Percentiles rank a stretch among this genome's conserved stretches.
Evolutionary conservation across 1,140 invertebrate species (phyloP).

Genomic region (Drosophila grimshawi): DNA sequence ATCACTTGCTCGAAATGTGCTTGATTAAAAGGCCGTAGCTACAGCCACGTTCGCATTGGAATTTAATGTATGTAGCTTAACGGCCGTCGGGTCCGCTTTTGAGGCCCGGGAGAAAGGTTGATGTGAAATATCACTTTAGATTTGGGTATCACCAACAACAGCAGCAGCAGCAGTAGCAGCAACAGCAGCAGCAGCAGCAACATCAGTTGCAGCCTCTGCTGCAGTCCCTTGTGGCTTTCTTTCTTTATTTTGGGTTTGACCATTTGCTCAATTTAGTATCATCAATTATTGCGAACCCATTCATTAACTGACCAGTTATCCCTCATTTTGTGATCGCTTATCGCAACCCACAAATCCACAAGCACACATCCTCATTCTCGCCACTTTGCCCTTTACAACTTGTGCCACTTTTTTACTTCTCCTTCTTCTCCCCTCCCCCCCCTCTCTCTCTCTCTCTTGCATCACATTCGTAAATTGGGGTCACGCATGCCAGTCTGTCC

Average conservation of each 20-base stretch:
- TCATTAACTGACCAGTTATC: slow-evolving; percentile 78
- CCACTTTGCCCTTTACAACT: slow-evolving; percentile 49
- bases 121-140: slow-evolving; percentile 75
- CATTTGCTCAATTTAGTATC: slow-evolving; percentile 74
- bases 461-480: slow-evolving; percentile 50
- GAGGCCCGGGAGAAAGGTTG: slow-evolving; percentile 71
- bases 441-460: not conserved
- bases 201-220: not conserved
- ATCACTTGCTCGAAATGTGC: slow-evolving; percentile 77
- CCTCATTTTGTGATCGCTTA: slow-evolving; percentile 78
- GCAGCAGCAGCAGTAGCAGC: not conserved
- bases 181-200: slow-evolving; percentile 7
- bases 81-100: slow-evolving; percentile 43
- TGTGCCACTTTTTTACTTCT: slow-evolving; percentile 53
- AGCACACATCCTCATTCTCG: slow-evolving; percentile 43
- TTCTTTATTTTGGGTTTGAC: slow-evolving; percentile 49
- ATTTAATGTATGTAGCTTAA: slow-evolving; percentile 27
- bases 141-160: slow-evolving; percentile 57
- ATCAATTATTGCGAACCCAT: slow-evolving; percentile 80
- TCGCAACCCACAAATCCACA: slow-evolving; percentile 68
- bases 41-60: slow-evolving; percentile 44
- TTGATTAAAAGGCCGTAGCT: slow-evolving; percentile 76
- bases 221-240: slow-evolving; percentile 65
- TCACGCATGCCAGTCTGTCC: slow-evolving; percentile 72
- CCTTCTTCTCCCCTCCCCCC: not conserved